These are phyloP conservation scores for Naja naja DNA, from an alignment of 2,113 vertebrate species.

Conservation along the genomic window DNA sequence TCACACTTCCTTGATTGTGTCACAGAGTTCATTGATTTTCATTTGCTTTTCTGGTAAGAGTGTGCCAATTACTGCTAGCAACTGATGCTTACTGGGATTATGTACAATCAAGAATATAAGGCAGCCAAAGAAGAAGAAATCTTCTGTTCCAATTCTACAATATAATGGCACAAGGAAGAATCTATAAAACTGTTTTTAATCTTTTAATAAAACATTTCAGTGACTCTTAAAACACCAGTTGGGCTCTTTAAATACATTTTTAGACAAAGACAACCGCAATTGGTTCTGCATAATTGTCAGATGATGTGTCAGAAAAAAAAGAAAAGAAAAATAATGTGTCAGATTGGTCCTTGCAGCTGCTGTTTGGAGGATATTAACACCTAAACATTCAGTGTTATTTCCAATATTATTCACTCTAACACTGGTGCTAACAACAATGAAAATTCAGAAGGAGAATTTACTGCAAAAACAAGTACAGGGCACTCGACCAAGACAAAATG, in stretches of 20 bases:
- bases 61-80: background rate
- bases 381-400: background rate
- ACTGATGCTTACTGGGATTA: background rate
- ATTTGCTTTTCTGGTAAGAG: background rate
- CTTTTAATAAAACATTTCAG: background rate
- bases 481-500: fast-evolving
- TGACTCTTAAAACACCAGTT: background rate
- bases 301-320: background rate
- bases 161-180: background rate
- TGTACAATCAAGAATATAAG: background rate
- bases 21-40: background rate
- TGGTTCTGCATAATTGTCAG: background rate
- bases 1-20: background rate
- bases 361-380: background rate
- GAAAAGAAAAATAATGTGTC: fast-evolving
- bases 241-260: background rate
- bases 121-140: background rate
- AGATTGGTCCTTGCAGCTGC: background rate
- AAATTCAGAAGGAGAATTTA: background rate
- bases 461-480: background rate
- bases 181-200: background rate
- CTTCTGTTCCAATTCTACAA: background rate
- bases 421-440: background rate
- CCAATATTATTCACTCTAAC: background rate
- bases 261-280: background rate